phyloP scores from a whole-genome alignment of 2,113 vertebrate species.

The Seriola rivoliana region DNA sequence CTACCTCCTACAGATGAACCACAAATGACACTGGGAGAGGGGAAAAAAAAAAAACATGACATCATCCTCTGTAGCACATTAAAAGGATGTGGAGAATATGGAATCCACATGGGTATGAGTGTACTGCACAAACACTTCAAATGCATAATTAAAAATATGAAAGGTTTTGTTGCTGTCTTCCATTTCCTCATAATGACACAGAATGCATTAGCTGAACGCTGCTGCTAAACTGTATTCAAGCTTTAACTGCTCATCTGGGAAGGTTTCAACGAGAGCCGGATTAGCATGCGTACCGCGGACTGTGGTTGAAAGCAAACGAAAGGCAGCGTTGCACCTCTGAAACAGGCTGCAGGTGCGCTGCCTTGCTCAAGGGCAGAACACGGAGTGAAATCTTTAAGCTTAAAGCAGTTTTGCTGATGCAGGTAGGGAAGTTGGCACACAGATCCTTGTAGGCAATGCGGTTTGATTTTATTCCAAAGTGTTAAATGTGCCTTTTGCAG shows the following conservation, averaged over 20 bases:
- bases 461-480: not conserved
- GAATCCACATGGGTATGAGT: constrained; percentile 12
- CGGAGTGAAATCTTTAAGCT: not conserved
- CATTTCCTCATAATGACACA: constrained; percentile 39
- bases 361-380: constrained; percentile 28
- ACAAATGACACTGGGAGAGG: too few species aligned
- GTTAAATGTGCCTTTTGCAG: not conserved
- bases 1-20: not conserved
- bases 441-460: not conserved
- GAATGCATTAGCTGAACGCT: constrained; percentile 26
- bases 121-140: constrained; percentile 6
- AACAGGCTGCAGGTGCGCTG: not conserved
- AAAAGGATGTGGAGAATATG: not conserved
- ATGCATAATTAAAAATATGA: constrained; percentile 56
- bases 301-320: not conserved
- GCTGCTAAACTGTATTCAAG: constrained; percentile 34
- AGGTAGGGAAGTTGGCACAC: too few species aligned
- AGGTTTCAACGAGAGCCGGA: not conserved
- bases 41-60: constrained; percentile 1
- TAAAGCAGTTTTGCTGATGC: too few species aligned
- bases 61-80: constrained; percentile 13
- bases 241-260: constrained; percentile 46
- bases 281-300: not conserved
- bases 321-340: not conserved
- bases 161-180: constrained; percentile 40